These are phyloP conservation scores for Acheta domesticus DNA, from an alignment of 2,888 invertebrate genomes.

Conservation along the genomic window DNA sequence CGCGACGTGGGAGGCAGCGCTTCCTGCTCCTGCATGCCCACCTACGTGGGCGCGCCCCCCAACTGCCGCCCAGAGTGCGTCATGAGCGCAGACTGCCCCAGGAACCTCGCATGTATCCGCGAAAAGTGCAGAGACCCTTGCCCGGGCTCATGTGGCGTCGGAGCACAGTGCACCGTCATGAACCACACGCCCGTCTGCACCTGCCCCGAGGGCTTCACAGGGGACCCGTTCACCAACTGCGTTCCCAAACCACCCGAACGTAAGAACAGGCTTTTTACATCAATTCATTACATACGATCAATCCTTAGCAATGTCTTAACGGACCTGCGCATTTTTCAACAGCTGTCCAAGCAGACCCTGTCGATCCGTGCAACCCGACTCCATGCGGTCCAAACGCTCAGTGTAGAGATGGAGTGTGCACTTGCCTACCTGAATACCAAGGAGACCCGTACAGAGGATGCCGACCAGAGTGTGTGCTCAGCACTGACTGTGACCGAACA, in stretches of 20 bases:
- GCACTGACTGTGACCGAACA: conserved; percentile 61
- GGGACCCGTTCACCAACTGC: conserved; percentile 44
- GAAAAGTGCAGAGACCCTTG: conserved; percentile 76
- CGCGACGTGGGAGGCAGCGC: conserved; percentile 54
- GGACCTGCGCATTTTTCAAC: too few relatives aligned
- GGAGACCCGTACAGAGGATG: conserved; percentile 70
- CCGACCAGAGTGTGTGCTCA: conserved; percentile 68
- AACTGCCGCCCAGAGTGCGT: conserved; percentile 66
- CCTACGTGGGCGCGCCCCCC: conserved; percentile 63
- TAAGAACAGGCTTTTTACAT: conserved; percentile 44
- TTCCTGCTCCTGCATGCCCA: conserved; percentile 60
- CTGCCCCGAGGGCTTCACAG: conserved; percentile 42
- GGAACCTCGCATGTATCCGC: conserved; percentile 68
- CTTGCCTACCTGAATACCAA: conserved; percentile 66
- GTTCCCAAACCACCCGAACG: conserved; percentile 54
- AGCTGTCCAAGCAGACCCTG: conserved; percentile 30
- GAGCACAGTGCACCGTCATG: conserved; percentile 61
- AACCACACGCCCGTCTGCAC: conserved; percentile 58
- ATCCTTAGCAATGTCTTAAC: background rate
- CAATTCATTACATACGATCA: background rate
- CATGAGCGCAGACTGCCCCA: conserved; percentile 65
- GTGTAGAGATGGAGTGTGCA: conserved; percentile 58
- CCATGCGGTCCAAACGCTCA: conserved; percentile 45
- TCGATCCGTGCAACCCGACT: conserved; percentile 41
- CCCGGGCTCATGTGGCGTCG: conserved; percentile 67